Evolutionary conservation across 2,113 vertebrate species (phyloP).

Genomic region (Crocuta crocuta): DNA sequence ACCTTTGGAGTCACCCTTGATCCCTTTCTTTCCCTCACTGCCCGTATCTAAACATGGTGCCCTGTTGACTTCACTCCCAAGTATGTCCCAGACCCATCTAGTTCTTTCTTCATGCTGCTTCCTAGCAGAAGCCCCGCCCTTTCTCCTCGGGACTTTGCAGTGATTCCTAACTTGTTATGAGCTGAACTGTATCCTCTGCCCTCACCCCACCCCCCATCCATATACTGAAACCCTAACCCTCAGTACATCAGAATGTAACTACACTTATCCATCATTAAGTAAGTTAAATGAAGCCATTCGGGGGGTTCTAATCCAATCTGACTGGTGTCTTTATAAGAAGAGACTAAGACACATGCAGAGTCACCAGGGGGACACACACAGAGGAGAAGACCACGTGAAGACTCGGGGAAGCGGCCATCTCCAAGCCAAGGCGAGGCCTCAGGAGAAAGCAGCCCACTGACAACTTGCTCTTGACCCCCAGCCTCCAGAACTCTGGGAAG

Average conservation of each 20-base stretch:
- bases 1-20: neutral
- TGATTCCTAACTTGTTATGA: neutral
- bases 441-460: neutral
- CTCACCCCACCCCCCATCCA: too few relatives aligned
- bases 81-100: neutral
- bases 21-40: neutral
- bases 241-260: neutral
- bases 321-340: neutral
- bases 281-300: neutral
- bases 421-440: neutral
- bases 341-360: neutral
- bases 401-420: neutral
- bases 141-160: neutral
- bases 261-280: neutral
- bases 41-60: neutral
- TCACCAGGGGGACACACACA: too few relatives aligned
- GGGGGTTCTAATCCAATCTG: neutral
- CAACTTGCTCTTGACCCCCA: neutral
- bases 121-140: neutral
- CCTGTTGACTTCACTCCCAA: neutral
- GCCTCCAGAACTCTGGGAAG: neutral
- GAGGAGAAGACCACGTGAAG: neutral
- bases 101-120: neutral
- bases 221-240: neutral
- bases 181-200: neutral